Conservation (phyloP, 2,797 vertebrate species). For the Choloepus didactylus region DNA sequence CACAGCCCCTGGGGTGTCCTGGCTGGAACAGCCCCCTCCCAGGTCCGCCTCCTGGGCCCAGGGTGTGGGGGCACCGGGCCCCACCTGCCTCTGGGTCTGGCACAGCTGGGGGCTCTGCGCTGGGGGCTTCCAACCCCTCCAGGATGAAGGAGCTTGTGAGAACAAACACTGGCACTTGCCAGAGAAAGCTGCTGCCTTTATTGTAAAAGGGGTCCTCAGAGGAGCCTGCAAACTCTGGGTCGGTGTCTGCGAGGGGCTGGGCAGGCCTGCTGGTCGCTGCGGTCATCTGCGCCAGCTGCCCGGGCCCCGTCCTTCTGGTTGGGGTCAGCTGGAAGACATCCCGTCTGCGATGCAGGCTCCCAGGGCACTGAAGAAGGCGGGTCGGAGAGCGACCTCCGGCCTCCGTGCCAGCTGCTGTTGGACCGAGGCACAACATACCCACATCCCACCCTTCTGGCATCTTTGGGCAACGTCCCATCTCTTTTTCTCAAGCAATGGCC, state of each 20-base stretch:
- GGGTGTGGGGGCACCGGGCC: no score
- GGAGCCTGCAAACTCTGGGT: rapidly evolving
- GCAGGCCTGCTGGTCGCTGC: rapidly evolving
- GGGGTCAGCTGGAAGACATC: not conserved
- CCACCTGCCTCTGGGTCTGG: not conserved
- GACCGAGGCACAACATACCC: not conserved
- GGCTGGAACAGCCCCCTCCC: no score
- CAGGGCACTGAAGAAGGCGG: not conserved
- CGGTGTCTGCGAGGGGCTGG: rapidly evolving
- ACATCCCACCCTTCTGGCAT: not conserved
- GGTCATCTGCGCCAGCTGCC: not conserved
- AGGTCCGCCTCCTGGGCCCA: no score
- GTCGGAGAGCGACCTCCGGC: rapidly evolving
- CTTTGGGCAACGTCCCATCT: not conserved
- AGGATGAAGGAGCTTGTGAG: not conserved
- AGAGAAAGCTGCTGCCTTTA: not conserved
- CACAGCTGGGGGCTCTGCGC: no score
- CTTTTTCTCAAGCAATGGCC: not conserved
- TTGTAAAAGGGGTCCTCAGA: not conserved
- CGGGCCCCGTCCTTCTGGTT: not conserved
- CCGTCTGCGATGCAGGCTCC: not conserved
- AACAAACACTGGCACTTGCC: not conserved
- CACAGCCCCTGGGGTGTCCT: no score
- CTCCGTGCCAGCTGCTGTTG: rapidly evolving
- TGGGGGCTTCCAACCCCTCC: not conserved